Evolutionary conservation across 2,888 invertebrate genomes (phyloP), one percentile per base, ranked within the genome.

Genomic region (Flexamia atlantica): DNA sequence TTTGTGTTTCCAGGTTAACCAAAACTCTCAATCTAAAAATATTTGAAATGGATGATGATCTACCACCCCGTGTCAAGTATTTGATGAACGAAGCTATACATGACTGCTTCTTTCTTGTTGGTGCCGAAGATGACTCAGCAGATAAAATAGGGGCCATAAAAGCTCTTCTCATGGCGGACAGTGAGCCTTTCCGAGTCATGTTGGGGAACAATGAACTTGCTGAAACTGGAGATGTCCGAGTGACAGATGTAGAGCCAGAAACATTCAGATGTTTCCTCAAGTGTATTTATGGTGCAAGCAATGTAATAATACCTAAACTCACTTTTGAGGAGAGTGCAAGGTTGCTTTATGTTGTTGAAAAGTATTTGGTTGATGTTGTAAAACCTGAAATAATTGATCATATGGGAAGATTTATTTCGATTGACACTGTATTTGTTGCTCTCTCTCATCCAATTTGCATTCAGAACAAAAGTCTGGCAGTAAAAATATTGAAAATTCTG

Each of bases 81-180:
- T 53, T 23, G 42, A 25, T 40, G 7, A 57, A n/a, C 17, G 57
- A 23, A 28, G 36, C 32, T 20, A 30, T 32, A 25, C 30, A 32
- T 79, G 50, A 42, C 28, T n/a, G 53, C 57, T 84, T 70, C 68
- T 70, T 70, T 70, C 7, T 32, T n/a, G 36, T 70, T 70, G 68
- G 68, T 20, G 17, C 25, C 5, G 36, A 70, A 30, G 23, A 14
- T 60, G 60, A 25, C 3, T n/a, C 68, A 32, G n/a, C 17, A 10
- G 68, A 36, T 10, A 30, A 20, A 32, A 32, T 60, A 14, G 50
- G 14, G 17, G 50, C 50, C 4, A 36, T 50, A 50, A 50, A 17
- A 50, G 12, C n/a, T 50, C 17, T 17, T 17, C 10, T 50, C 50
- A 50, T 50, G 50, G 14, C 12, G 4, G 17, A 17, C 14, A 50